These are phyloP conservation scores for Hypsopygia costalis DNA, from an alignment of 2,888 invertebrate species.

Conservation along the genomic window DNA sequence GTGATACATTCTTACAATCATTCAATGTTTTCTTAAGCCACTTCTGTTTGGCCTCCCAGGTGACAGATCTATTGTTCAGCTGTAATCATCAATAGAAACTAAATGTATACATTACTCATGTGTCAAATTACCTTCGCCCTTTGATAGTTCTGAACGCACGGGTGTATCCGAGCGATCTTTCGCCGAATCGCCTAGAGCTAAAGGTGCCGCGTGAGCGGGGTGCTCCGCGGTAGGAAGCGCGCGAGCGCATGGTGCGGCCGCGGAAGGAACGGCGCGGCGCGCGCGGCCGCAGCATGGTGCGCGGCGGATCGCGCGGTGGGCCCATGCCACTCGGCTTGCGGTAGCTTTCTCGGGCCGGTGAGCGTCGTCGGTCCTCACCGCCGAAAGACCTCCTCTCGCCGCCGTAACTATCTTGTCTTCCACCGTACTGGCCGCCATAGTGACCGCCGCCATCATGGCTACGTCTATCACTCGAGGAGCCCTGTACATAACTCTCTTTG, in stretches of 20 bases:
- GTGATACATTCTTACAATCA: constrained; percentile 10
- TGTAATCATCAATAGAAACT: constrained; percentile 31
- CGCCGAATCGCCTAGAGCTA: constrained; percentile 58
- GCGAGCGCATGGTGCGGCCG: constrained; percentile 76
- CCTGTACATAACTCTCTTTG: constrained; percentile 76
- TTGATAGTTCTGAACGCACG: constrained; percentile 70
- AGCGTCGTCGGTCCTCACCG: constrained; percentile 78
- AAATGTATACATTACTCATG: constrained; percentile 38
- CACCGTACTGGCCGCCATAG: constrained; percentile 75
- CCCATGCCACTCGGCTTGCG: constrained; percentile 73
- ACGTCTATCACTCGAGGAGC: constrained; percentile 77
- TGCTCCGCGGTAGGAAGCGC: constrained; percentile 77
- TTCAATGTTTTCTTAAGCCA: constrained; percentile 5
- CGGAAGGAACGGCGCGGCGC: constrained; percentile 77
- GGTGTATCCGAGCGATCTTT: constrained; percentile 62
- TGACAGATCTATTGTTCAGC: constrained; percentile 6
- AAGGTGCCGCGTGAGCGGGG: constrained; percentile 75
- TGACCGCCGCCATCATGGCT: constrained; percentile 79
- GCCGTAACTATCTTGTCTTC: constrained; percentile 79
- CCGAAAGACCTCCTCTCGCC: constrained; percentile 71
- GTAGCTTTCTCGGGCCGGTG: constrained; percentile 71
- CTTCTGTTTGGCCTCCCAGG: constrained; percentile 1
- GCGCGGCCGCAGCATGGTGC: constrained; percentile 61
- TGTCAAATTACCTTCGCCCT: constrained; percentile 71
- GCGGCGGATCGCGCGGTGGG: constrained; percentile 65